Evolutionary conservation across 2,113 vertebrate genomes (phyloP).

Genomic region (Anseranas semipalmata): DNA sequence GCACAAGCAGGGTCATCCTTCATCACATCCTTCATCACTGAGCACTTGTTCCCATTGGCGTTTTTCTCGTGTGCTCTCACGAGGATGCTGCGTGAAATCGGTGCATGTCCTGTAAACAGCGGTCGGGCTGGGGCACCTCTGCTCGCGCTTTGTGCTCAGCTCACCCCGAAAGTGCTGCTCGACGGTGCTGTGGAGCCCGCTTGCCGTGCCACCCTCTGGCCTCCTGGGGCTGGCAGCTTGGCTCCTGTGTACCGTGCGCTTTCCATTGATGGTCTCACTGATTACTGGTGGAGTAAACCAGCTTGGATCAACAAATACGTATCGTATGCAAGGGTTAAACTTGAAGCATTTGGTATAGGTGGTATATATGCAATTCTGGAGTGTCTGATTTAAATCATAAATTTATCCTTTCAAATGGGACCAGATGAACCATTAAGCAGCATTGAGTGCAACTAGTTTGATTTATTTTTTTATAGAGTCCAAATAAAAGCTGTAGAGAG

Average conservation of each 20-base stretch:
- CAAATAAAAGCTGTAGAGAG: background rate
- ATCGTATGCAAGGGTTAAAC: background rate
- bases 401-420: background rate
- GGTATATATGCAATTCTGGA: background rate
- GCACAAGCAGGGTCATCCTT: background rate
- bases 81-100: background rate
- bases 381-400: background rate
- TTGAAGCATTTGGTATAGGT: background rate
- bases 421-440: background rate
- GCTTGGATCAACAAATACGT: background rate
- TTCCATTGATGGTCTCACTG: background rate
- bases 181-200: too few species aligned
- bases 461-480: background rate
- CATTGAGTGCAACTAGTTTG: background rate
- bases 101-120: background rate
- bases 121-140: background rate
- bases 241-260: background rate
- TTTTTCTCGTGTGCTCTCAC: background rate
- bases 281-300: background rate
- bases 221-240: background rate
- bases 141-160: background rate
- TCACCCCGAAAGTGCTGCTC: slow-evolving; percentile 11
- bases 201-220: too few species aligned
- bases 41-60: too few species aligned
- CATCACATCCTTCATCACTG: too few species aligned